Evolutionary conservation across 1,140 invertebrate species (phyloP), one percentile per base, ranked within the genome.

Genomic region (Penaeus japonicus): DNA sequence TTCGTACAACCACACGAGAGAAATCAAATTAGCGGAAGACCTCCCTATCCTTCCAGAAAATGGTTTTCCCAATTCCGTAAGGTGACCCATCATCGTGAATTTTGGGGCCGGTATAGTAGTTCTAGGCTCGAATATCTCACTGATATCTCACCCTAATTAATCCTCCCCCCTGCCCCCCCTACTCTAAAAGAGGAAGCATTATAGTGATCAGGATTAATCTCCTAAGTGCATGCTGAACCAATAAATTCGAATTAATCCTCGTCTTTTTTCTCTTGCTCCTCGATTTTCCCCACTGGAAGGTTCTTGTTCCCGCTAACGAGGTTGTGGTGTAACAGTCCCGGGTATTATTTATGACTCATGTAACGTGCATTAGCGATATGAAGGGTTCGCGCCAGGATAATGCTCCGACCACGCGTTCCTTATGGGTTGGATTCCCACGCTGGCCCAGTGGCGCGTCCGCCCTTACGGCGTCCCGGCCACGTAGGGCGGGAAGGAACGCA

Each of bases 281-380:
- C 53, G 35, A 62, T 80, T 80, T 65, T 59, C 75, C 85, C 85
- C 77, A 39, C 35, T 30, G 65, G 55, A 84, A 88, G 80, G 62
- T 73, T 88, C 80, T 88, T 88, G 87, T 88, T 88, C 87, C 57
- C 80, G 80, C 77, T 88, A 88, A 88, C 87, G 87, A 88, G 87
- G 87, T 88, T 88, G 87, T 78, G 87, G 80, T 88, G 87, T 88
- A 88, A 88, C 87, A 88, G 87, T 88, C 87, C 59, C 87, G 24
- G 70, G 87, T 88, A 88, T 88, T 88, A 88, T 88, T 88, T 88
- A 88, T 88, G 87, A 88, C 65, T 88, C 80, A 77, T 88, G 80
- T 88, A 88, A 88, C 87, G 80, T 88, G 87, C 87, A 88, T 88
- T 88, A 88, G 87, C 87, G 87, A 88, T 88, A 88, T 88, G 87